Conservation (phyloP, 2,113 vertebrate genomes). For the Actenoides hombroni region DNA sequence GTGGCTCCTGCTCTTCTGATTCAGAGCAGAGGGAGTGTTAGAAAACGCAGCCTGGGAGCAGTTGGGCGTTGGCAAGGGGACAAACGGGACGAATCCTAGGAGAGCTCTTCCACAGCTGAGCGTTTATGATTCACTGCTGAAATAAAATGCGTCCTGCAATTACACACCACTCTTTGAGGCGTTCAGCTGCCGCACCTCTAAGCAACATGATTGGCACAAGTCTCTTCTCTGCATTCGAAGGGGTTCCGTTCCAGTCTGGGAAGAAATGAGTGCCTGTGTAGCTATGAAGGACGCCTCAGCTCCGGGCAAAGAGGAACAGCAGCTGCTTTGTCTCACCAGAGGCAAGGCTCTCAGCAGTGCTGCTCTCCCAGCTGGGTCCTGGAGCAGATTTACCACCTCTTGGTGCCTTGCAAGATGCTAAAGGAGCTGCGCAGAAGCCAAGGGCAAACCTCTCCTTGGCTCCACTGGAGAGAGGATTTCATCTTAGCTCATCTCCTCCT, state of each 20-base stretch:
- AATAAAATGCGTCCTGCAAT: background rate
- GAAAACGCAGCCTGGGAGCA: background rate
- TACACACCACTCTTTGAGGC: background rate
- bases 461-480: background rate
- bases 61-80: background rate
- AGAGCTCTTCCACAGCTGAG: background rate
- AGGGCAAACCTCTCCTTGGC: background rate
- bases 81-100: background rate
- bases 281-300: accelerated
- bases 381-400: background rate
- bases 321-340: background rate
- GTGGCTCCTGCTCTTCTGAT: background rate
- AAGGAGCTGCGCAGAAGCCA: background rate
- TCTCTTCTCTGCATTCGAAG: background rate
- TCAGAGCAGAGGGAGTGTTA: background rate
- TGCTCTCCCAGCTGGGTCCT: accelerated
- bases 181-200: background rate
- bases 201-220: accelerated
- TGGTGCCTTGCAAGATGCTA: background rate
- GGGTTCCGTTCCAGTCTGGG: background rate
- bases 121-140: background rate
- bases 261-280: accelerated
- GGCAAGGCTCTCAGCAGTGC: accelerated
- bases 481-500: background rate
- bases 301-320: background rate